A percentile compares a stretch with the other conserved stretches of the same genome.
Conservation (phyloP, 2,797 vertebrate species). For the Hydrocynus forskahlii region DNA sequence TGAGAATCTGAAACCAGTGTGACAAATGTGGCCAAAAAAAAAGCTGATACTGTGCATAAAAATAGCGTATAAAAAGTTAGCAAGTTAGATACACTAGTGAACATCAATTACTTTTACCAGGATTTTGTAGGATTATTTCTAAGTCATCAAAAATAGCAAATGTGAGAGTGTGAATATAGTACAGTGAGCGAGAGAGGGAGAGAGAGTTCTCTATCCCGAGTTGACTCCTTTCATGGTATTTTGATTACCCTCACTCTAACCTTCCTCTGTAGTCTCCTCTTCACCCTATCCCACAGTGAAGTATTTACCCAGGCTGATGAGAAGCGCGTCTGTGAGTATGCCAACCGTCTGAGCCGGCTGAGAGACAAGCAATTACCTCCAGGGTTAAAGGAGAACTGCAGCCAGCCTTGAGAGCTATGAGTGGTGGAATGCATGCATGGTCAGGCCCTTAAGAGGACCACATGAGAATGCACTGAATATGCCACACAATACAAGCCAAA, state of each 20-base stretch:
- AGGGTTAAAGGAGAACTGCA: constrained; percentile 32
- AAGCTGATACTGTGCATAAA: too few species aligned
- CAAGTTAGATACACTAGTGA: too few species aligned
- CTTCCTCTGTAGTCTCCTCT: constrained; percentile 25
- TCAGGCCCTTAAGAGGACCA: not conserved
- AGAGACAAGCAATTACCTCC: constrained; percentile 46
- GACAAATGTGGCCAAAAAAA: too few species aligned
- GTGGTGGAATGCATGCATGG: constrained; percentile 21
- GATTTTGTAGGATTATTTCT: too few species aligned
- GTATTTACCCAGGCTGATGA: constrained; percentile 58
- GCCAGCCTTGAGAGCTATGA: constrained; percentile 14
- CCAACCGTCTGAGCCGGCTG: constrained; percentile 16
- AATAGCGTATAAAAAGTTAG: too few species aligned
- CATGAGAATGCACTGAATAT: not conserved
- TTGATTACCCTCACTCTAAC: constrained; percentile 46
- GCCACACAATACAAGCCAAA: not conserved
- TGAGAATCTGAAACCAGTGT: too few species aligned
- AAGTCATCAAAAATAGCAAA: too few species aligned
- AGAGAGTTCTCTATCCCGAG: constrained; percentile 1
- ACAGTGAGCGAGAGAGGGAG: not conserved
- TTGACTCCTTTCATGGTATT: constrained; percentile 31
- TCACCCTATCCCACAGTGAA: constrained; percentile 28
- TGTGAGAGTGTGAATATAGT: too few species aligned
- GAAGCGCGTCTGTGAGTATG: constrained; percentile 44
- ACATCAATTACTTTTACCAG: too few species aligned